phyloP scores from a whole-genome alignment of 2,888 invertebrate species.

The Sarcophaga variegata region DNA sequence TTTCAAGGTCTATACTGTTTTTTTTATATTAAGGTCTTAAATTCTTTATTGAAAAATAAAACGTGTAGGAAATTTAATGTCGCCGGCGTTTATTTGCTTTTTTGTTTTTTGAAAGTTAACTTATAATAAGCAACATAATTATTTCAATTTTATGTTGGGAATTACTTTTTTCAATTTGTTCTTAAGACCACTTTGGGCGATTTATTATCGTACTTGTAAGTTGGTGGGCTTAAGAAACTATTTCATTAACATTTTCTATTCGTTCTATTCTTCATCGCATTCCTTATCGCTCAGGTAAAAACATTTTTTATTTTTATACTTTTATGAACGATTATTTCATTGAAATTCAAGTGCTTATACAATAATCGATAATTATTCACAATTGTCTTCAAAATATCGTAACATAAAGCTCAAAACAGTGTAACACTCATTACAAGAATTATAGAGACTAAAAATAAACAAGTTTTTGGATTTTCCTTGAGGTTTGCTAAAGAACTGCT shows the following conservation, averaged over 20 bases:
- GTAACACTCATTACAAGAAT: background rate
- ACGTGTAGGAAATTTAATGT: background rate
- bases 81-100: background rate
- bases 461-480: too few species aligned
- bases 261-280: background rate
- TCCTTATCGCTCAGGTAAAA: background rate
- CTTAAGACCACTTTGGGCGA: background rate
- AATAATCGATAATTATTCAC: too few species aligned
- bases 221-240: background rate
- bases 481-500: too few species aligned
- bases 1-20: conserved; percentile 27
- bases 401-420: background rate
- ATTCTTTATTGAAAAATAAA: background rate
- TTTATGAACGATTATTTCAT: background rate
- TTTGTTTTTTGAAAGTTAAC: conserved; percentile 33
- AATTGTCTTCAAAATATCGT: background rate
- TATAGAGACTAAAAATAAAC: too few species aligned
- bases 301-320: background rate
- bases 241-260: background rate
- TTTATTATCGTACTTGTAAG: background rate
- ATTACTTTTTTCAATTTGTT: background rate
- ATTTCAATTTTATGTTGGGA: background rate
- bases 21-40: conserved; percentile 19
- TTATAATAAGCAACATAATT: background rate
- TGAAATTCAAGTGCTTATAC: background rate